Conservation (phyloP, 2,797 vertebrate species). For the Sus cebifrons region DNA sequence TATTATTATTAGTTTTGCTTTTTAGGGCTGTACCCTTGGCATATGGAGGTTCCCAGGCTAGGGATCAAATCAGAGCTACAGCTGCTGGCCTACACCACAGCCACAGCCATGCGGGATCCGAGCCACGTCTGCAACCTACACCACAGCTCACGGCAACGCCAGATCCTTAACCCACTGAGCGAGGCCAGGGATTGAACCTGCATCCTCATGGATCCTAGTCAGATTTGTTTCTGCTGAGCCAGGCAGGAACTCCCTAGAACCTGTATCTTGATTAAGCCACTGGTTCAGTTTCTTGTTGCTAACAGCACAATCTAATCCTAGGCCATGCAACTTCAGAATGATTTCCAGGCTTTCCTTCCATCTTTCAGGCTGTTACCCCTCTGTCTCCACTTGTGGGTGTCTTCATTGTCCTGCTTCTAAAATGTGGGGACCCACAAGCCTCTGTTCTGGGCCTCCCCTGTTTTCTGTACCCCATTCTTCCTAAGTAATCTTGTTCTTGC, state of each 20-base stretch:
- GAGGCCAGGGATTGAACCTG: no score
- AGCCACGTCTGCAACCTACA: no score
- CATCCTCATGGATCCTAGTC: no score
- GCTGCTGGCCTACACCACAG: no score
- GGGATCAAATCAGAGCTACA: no score
- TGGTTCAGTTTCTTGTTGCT: not conserved
- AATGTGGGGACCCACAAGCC: not conserved
- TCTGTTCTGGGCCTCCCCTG: not conserved
- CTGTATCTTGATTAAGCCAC: not conserved
- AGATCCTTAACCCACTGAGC: no score
- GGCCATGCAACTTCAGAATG: not conserved
- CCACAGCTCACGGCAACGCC: no score
- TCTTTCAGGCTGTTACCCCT: not conserved
- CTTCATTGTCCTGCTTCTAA: not conserved
- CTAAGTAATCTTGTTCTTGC: not conserved
- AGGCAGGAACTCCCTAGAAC: not conserved
- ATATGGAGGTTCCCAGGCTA: no score
- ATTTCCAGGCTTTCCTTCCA: not conserved
- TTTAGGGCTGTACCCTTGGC: no score
- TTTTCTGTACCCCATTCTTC: not conserved
- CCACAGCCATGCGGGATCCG: no score
- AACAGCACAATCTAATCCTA: not conserved
- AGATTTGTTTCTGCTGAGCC: no score
- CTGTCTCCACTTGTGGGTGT: not conserved
- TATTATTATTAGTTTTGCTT: no score